phyloP scores from a whole-genome alignment of 2,797 vertebrate genomes.

The Eleutherodactylus coqui region DNA sequence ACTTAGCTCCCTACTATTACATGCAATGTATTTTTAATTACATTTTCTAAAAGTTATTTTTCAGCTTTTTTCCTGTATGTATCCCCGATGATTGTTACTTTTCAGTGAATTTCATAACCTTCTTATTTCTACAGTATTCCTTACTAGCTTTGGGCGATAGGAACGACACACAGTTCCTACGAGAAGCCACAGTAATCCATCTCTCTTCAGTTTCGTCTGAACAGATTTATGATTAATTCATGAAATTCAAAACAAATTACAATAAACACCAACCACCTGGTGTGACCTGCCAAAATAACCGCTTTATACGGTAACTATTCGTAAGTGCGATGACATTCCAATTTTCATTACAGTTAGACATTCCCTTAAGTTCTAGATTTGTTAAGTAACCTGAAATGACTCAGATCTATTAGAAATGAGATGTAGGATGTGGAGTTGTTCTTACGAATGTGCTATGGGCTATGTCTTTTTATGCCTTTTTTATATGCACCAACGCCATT shows the following conservation, averaged over 20 bases:
- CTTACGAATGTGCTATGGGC: neutral
- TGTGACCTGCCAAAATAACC: conserved; percentile 10
- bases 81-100: neutral
- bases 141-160: neutral
- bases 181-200: conserved; percentile 18
- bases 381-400: neutral
- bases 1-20: too few species aligned
- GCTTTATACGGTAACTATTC: neutral
- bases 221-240: conserved; percentile 30
- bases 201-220: conserved; percentile 26
- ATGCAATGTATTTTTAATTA: neutral
- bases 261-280: conserved; percentile 26
- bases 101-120: neutral
- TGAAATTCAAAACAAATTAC: conserved; percentile 27
- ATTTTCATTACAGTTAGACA: conserved; percentile 13
- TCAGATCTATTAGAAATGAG: neutral
- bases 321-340: neutral
- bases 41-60: neutral
- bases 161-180: neutral
- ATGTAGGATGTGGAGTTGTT: neutral
- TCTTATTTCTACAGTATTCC: neutral
- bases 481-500: neutral
- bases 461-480: neutral
- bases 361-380: neutral
- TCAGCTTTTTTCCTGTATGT: neutral